phyloP scores from a whole-genome alignment of 2,113 vertebrate species.

The Melanerpes formicivorus region DNA sequence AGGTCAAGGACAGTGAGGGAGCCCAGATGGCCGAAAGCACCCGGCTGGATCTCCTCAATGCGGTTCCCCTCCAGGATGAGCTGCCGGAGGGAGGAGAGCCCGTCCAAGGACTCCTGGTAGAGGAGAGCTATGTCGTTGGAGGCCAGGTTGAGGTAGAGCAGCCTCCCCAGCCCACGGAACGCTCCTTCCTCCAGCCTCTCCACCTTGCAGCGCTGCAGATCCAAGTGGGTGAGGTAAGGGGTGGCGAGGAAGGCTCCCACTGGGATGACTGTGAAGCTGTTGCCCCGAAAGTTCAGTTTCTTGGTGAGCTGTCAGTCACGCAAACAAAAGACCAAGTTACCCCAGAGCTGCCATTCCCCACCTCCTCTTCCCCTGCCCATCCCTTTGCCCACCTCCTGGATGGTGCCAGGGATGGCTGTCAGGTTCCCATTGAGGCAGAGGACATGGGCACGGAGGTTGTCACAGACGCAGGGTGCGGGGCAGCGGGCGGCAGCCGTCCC shows the following conservation, averaged over 20 bases:
- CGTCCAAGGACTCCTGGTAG: constrained; percentile 92
- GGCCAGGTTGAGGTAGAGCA: constrained; percentile 89
- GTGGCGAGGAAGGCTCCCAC: constrained; percentile 80
- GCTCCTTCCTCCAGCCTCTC: constrained; percentile 88
- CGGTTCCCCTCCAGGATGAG: constrained; percentile 85
- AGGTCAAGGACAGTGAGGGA: constrained; percentile 87
- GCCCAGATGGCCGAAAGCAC: constrained; percentile 88
- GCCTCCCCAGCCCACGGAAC: constrained; percentile 87
- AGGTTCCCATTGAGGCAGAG: constrained; percentile 86
- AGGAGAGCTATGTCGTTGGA: constrained; percentile 85
- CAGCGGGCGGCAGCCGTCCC: constrained; percentile 56
- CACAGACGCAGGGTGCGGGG: constrained; percentile 84
- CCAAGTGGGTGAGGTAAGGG: constrained; percentile 88
- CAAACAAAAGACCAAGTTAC: neutral
- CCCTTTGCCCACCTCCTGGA: constrained; percentile 83
- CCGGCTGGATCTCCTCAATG: constrained; percentile 90
- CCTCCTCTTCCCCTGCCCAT: rapidly evolving
- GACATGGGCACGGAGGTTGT: constrained; percentile 84
- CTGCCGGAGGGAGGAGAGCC: constrained; percentile 86
- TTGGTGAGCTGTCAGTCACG: constrained; percentile 81
- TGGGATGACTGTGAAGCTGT: constrained; percentile 78
- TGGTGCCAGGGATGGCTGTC: constrained; percentile 76
- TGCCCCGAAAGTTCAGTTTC: constrained; percentile 86
- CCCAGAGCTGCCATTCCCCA: neutral
- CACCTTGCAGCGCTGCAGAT: constrained; percentile 85